Conservation (phyloP, 2,797 vertebrate species). For the Nasua narica region DNA sequence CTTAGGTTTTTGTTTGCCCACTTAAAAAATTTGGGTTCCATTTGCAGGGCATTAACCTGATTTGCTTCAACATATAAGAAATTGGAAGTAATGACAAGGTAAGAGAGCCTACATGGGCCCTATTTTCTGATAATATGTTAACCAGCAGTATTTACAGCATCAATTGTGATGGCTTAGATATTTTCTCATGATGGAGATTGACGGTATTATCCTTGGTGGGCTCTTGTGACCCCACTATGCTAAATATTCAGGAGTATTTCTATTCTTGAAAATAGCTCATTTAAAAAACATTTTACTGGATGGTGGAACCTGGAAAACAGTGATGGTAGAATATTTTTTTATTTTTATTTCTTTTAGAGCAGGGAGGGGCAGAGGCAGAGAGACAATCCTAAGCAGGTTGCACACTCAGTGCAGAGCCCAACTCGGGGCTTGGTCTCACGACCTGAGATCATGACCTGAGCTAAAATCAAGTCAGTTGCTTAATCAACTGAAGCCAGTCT, state of each 20-base stretch:
- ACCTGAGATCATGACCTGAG: neutral
- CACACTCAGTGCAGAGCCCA: neutral
- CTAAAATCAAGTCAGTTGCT: neutral
- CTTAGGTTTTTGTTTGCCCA: neutral
- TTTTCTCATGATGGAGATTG: neutral
- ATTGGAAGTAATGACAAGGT: neutral
- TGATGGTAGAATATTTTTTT: neutral
- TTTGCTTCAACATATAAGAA: neutral
- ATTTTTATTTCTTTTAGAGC: neutral
- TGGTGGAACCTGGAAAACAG: neutral
- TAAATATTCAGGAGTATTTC: neutral
- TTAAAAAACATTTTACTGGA: neutral
- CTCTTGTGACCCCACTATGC: neutral
- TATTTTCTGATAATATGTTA: neutral
- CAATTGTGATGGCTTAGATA: neutral
- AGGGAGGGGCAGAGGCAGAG: neutral
- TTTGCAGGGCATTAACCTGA: neutral
- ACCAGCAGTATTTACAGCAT: neutral
- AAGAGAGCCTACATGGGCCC: neutral
- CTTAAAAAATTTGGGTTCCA: neutral
- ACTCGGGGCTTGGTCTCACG: neutral
- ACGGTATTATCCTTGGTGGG: neutral
- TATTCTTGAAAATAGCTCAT: neutral
- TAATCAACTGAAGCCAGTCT: neutral
- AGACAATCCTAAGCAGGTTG: neutral